phyloP scores from a whole-genome alignment of 2,888 invertebrate genomes.

The Drosophila falleni region DNA sequence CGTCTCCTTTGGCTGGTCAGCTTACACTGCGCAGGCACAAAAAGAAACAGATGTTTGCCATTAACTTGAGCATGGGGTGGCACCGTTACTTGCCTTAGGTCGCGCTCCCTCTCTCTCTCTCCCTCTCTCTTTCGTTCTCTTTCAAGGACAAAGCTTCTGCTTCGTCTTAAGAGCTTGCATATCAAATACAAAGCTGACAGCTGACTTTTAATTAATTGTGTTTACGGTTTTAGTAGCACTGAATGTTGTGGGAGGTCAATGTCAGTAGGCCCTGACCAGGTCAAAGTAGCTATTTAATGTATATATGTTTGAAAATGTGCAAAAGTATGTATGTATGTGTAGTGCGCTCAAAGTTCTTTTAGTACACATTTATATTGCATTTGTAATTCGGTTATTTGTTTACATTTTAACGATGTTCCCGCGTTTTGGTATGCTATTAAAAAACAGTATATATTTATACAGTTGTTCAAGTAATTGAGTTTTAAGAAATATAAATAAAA shows the following conservation, averaged over 20 bases:
- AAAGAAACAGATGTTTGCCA: constrained; percentile 43
- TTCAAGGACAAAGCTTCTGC: constrained; percentile 41
- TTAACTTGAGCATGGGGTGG: constrained; percentile 14
- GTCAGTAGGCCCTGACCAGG: constrained; percentile 36
- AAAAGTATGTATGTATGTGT: not conserved
- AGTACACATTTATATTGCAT: constrained; percentile 5
- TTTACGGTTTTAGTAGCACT: constrained; percentile 14
- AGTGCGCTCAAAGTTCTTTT: constrained; percentile 14
- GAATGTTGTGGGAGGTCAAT: constrained; percentile 45
- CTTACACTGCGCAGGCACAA: constrained; percentile 45
- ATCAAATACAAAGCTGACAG: constrained; percentile 30
- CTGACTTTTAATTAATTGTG: constrained; percentile 39
- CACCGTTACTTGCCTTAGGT: constrained; percentile 21
- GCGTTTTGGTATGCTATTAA: not conserved
- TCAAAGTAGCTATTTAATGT: constrained; percentile 12
- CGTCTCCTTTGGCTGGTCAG: constrained; percentile 3
- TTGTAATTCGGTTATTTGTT: constrained; percentile 7
- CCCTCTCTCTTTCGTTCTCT: not conserved
- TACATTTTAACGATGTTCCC: constrained; percentile 4
- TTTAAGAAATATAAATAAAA: not conserved
- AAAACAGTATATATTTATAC: constrained; percentile 10
- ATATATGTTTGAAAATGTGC: not conserved
- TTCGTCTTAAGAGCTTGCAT: constrained; percentile 11
- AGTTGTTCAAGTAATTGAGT: not conserved
- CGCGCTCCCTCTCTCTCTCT: not conserved